Evolutionary conservation across 2,888 invertebrate genomes (phyloP).

Genomic region (Mythimna lalbum): DNA sequence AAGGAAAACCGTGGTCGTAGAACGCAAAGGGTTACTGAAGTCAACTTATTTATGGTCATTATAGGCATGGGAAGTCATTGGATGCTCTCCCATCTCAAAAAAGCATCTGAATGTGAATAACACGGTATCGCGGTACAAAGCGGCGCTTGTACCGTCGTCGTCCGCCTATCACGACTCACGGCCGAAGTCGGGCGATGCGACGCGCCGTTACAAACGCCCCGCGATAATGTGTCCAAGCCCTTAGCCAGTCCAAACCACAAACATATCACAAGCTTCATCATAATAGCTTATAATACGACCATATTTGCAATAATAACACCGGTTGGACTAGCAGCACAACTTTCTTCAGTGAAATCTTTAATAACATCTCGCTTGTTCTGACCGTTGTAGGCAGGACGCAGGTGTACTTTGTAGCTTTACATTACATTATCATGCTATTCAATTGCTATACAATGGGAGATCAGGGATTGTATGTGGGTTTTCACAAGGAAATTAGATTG

Average conservation of each 20-base stretch:
- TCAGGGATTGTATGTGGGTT: slow-evolving; percentile 14
- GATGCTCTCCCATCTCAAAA: too few relatives aligned
- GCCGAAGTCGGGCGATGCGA: too few relatives aligned
- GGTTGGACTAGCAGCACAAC: slow-evolving; percentile 33
- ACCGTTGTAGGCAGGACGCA: slow-evolving; percentile 21
- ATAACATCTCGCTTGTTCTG: slow-evolving; percentile 45
- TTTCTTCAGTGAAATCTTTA: slow-evolving; percentile 59
- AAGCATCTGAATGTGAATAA: too few relatives aligned
- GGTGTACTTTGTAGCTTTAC: slow-evolving; percentile 16
- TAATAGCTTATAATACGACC: slow-evolving; percentile 29
- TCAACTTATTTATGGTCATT: too few relatives aligned
- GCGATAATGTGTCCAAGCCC: background rate
- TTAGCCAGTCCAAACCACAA: slow-evolving; percentile 6
- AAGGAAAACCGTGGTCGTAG: too few relatives aligned
- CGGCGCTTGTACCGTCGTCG: too few relatives aligned
- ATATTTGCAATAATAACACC: slow-evolving; percentile 37
- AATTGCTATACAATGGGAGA: slow-evolving; percentile 36
- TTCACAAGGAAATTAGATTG: slow-evolving; percentile 6
- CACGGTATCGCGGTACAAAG: too few relatives aligned
- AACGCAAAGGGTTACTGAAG: too few relatives aligned
- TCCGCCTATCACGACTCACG: too few relatives aligned
- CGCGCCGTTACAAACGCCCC: too few relatives aligned
- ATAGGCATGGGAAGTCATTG: too few relatives aligned
- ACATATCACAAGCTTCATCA: slow-evolving; percentile 27
- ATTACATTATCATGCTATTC: slow-evolving; percentile 18